A percentile compares a stretch with the other conserved stretches of the same genome.
Evolutionary conservation across 2,113 vertebrate genomes (phyloP).

Genomic region (Apteryx mantelli): DNA sequence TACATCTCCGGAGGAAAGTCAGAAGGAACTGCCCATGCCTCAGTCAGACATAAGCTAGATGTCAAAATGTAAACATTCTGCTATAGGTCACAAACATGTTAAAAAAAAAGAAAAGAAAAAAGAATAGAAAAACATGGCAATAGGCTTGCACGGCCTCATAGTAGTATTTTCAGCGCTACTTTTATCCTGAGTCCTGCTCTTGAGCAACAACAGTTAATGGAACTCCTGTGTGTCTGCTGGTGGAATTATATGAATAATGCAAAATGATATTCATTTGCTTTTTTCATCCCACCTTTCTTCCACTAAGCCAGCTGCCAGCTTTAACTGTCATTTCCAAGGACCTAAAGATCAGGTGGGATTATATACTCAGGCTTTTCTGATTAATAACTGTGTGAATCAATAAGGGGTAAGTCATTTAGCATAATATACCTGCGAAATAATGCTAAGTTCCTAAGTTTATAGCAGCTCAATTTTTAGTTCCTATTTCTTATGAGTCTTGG

Average conservation of each 20-base stretch:
- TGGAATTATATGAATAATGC: conserved; percentile 69
- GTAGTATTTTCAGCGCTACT: neutral
- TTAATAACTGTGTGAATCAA: conserved; percentile 62
- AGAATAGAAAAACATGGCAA: neutral
- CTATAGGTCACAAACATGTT: neutral
- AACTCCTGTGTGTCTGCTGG: conserved; percentile 29
- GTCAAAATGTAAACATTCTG: neutral
- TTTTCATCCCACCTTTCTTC: conserved; percentile 12
- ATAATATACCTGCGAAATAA: conserved; percentile 54
- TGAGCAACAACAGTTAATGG: conserved; percentile 36
- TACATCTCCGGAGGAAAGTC: neutral
- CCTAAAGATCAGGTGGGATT: conserved; percentile 67
- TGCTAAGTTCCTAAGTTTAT: conserved; percentile 23
- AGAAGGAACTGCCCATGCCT: neutral
- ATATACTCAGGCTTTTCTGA: conserved; percentile 54
- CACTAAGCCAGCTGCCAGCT: conserved; percentile 55
- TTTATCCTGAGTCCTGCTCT: neutral
- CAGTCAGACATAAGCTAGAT: neutral
- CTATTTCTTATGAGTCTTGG: neutral
- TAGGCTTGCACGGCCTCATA: neutral
- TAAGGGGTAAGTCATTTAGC: conserved; percentile 59
- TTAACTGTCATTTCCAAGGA: conserved; percentile 67
- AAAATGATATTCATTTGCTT: conserved; percentile 39
- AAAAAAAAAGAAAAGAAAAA: neutral
- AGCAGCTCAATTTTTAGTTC: conserved; percentile 26